These are phyloP conservation scores for Porites divaricata DNA, from an alignment of 92 coral and sea anemone genomes.

Conservation along the genomic window DNA sequence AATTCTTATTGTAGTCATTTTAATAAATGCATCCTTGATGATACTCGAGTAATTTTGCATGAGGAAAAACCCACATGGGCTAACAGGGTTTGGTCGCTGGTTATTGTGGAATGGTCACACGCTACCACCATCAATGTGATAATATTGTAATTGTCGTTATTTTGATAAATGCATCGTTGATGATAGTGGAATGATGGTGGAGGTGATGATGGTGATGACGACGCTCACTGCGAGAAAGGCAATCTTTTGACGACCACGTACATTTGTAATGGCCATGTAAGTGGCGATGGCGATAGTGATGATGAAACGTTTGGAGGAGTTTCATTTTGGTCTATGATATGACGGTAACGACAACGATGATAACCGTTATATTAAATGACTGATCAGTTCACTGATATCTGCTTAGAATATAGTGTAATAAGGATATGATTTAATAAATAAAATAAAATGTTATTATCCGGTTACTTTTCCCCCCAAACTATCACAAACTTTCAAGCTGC, in stretches of 20 bases:
- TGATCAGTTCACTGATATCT: neutral
- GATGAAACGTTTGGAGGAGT: neutral
- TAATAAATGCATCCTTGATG: too few relatives aligned
- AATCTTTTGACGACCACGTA: neutral
- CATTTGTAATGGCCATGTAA: neutral
- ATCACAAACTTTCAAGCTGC: constrained; percentile 54
- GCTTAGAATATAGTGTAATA: neutral
- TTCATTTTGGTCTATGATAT: neutral
- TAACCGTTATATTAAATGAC: neutral
- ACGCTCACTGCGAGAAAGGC: neutral
- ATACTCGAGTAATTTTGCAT: too few relatives aligned
- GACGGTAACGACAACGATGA: neutral
- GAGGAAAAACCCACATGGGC: neutral
- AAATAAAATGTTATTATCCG: neutral
- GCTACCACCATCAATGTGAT: too few relatives aligned
- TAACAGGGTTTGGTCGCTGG: constrained; percentile 1
- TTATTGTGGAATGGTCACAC: neutral
- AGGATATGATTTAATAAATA: neutral
- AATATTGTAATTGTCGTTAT: too few relatives aligned
- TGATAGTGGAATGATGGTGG: neutral
- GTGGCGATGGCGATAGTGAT: neutral
- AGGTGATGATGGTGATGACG: neutral
- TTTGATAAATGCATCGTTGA: neutral
- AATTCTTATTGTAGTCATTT: too few relatives aligned
- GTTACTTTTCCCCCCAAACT: neutral